Percentiles rank a stretch among this genome's conserved stretches.
These are phyloP conservation scores for Podarcis lilfordi DNA, from an alignment of 2,797 vertebrate genomes.

Conservation along the genomic window DNA sequence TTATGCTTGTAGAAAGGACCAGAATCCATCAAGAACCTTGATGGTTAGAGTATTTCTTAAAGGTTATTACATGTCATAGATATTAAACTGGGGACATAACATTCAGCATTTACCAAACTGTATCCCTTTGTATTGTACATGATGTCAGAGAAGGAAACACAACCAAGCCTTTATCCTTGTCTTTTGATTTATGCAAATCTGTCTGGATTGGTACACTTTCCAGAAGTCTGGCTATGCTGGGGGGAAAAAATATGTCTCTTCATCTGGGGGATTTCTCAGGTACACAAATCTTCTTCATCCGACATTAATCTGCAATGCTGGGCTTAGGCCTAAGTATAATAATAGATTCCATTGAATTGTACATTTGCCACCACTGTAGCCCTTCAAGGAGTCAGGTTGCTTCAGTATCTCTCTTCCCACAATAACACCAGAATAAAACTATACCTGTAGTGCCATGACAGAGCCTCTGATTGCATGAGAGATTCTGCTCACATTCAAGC, in stretches of 20 bases:
- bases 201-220: neutral
- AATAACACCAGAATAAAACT: neutral
- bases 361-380: slow-evolving; percentile 10
- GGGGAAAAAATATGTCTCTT: neutral
- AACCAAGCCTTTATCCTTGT: slow-evolving; percentile 6
- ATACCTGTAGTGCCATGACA: neutral
- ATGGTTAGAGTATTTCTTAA: neutral
- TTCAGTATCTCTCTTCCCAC: neutral
- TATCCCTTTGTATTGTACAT: slow-evolving; percentile 10
- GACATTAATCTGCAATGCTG: neutral
- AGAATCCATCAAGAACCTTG: neutral
- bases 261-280: slow-evolving; percentile 9
- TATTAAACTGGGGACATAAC: slow-evolving; percentile 11
- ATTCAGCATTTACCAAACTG: slow-evolving; percentile 12
- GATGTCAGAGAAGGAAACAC: neutral
- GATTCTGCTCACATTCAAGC: neutral
- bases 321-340: slow-evolving; percentile 6
- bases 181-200: slow-evolving; percentile 40
- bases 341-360: neutral
- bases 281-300: slow-evolving; percentile 31
- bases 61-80: neutral
- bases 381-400: neutral
- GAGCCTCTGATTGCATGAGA: neutral
- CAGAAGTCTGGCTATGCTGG: neutral
- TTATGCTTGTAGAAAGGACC: neutral